Evolutionary conservation across 2,797 vertebrate genomes (phyloP).

Genomic region (Sandelia bainsii): DNA sequence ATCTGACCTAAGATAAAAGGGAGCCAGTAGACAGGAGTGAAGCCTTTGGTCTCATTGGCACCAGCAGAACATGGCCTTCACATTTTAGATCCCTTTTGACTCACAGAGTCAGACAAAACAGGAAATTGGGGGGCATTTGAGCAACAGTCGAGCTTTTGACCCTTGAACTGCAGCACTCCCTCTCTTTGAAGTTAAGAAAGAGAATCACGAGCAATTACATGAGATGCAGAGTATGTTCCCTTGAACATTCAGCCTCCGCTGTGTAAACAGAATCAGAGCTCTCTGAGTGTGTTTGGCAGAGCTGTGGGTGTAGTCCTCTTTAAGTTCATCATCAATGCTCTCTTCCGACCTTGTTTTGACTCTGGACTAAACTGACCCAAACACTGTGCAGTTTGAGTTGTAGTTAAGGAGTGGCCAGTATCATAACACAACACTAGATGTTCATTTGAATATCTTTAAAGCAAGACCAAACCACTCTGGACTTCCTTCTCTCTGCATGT

Average conservation of each 20-base stretch:
- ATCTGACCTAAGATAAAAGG: constrained; percentile 10
- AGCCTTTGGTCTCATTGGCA: constrained; percentile 52
- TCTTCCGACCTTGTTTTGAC: constrained; percentile 59
- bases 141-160: constrained; percentile 80
- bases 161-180: constrained; percentile 75
- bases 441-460: not conserved
- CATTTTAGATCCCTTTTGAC: constrained; percentile 61
- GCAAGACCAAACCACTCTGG: not conserved
- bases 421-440: not conserved
- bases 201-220: constrained; percentile 84
- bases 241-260: constrained; percentile 72
- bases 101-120: constrained; percentile 78
- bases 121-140: constrained; percentile 82
- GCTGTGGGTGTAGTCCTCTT: constrained; percentile 63
- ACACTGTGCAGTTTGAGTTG: constrained; percentile 28
- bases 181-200: constrained; percentile 81
- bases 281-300: constrained; percentile 61
- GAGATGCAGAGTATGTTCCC: constrained; percentile 78
- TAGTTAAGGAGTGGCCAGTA: constrained; percentile 13
- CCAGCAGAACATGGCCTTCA: constrained; percentile 52
- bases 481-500: not conserved
- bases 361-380: constrained; percentile 53
- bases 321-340: constrained; percentile 61
- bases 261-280: constrained; percentile 75
- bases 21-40: constrained; percentile 11